Conservation (phyloP, 92 coral and sea anemone genomes). For the Phenganax marumi region DNA sequence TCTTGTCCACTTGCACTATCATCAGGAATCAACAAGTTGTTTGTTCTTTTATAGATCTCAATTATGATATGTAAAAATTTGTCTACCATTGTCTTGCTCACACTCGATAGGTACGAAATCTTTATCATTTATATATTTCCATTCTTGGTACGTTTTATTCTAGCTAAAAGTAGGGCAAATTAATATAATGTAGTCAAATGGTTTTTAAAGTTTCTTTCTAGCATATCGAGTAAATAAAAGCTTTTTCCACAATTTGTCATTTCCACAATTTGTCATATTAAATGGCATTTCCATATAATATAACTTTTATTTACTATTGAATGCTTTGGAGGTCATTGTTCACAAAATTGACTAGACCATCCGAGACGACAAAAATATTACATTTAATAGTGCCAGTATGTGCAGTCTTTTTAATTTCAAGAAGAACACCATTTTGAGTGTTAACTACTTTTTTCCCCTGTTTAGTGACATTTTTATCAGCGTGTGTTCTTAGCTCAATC, state of each 20-base stretch:
- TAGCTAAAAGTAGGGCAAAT: constrained; percentile 19
- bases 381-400: constrained; percentile 25
- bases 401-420: constrained; percentile 31
- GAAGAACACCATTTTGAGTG: constrained; percentile 31
- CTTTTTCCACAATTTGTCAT: constrained; percentile 38
- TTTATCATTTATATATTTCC: background rate
- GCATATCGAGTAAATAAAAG: constrained; percentile 34
- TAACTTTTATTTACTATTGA: constrained; percentile 27
- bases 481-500: constrained; percentile 27
- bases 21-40: background rate
- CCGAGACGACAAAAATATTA: constrained; percentile 37
- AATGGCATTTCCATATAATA: constrained; percentile 39
- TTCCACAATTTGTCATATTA: constrained; percentile 13
- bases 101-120: constrained; percentile 9
- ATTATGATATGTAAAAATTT: background rate
- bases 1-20: constrained; percentile 13
- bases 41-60: constrained; percentile 3
- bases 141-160: constrained; percentile 26
- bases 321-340: constrained; percentile 29
- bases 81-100: constrained; percentile 1
- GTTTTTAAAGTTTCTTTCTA: constrained; percentile 23
- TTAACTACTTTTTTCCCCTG: constrained; percentile 21
- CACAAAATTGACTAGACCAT: constrained; percentile 38
- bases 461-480: background rate
- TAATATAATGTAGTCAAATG: constrained; percentile 30